Base-by-base conservation (phyloP, 1,140 invertebrate genomes). In the Drosophila melanica region DNA sequence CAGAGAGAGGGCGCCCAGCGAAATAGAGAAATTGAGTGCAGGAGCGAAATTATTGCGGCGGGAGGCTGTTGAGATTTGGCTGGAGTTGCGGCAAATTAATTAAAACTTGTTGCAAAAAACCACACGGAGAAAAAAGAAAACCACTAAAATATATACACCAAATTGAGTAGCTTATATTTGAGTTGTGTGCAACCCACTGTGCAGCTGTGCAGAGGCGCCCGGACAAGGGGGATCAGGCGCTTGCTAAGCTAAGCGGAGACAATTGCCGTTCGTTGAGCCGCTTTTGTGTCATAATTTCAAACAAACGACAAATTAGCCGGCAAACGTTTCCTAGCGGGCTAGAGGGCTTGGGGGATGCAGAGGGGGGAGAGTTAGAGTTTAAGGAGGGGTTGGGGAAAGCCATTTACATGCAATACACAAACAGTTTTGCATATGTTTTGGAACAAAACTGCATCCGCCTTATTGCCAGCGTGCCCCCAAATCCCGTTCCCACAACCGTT, bases 361-460 rank as follows among this genome's bases (percentile, higher is more conserved):
- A 14, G 48, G 9, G 18, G 41, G 10, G 45, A 39, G 35, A 50
- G 14, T 44, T 44, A 1, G 10, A 48, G 23, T 10, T 12, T 2
- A 11, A 7, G 4, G 18, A 37, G 50, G 39, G 37, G 33, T 54
- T 67, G 45, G 45, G 45, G 75, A 87, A 81, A 82, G 80, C 71
- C 82, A 87, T 87, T 89, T 87, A 87, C 82, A 87, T 82, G 75
- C 79, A 81, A 82, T 81, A 74, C 63, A 77, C 66, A 33, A 33
- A 82, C 79, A 82, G 79, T 87, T 86, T 86, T 87, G 82, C 84
- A 86, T 86, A 86, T 87, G 82, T 87, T 84, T 84, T 80, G 60
- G 51, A 68, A 62, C 62, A 65, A 53, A 9, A 10, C 23, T n/a
- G 47, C 11, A 11, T 2, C 2, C 14, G 30, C n/a, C 8, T 5